Evolutionary conservation across 2,797 vertebrate species (phyloP).

Genomic region (Tamandua tetradactyla): DNA sequence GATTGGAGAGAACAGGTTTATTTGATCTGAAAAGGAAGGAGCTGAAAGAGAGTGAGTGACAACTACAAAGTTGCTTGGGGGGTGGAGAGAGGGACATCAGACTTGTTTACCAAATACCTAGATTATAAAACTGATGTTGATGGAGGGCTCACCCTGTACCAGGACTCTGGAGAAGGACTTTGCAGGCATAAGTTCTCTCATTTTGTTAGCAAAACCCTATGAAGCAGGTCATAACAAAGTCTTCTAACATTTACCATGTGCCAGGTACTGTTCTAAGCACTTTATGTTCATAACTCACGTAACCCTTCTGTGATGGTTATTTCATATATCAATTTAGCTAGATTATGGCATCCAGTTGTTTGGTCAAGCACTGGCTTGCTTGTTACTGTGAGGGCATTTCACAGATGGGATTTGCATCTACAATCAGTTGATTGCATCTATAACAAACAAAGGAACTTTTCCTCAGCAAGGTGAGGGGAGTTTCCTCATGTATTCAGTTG

Average conservation of each 20-base stretch:
- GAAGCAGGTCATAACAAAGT: background rate
- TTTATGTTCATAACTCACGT: background rate
- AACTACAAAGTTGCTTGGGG: background rate
- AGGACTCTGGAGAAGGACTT: background rate
- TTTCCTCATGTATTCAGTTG: no score
- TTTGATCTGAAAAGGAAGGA: background rate
- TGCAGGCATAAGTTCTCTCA: accelerated
- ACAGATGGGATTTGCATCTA: no score
- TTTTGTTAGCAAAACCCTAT: background rate
- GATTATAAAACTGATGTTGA: background rate
- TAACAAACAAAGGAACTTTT: no score
- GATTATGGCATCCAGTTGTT: no score
- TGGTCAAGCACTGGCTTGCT: no score
- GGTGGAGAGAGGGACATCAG: background rate
- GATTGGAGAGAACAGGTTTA: background rate
- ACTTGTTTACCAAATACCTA: background rate
- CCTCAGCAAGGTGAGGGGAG: no score
- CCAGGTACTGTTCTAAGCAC: background rate
- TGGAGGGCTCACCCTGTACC: background rate
- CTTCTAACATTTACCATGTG: background rate
- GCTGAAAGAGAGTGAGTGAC: background rate
- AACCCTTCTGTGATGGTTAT: no score
- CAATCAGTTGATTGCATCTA: no score
- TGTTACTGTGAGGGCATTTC: no score
- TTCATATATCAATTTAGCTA: no score